Base-by-base conservation (phyloP, 2,888 invertebrate genomes). In the Caenorhabditis uteleia region DNA sequence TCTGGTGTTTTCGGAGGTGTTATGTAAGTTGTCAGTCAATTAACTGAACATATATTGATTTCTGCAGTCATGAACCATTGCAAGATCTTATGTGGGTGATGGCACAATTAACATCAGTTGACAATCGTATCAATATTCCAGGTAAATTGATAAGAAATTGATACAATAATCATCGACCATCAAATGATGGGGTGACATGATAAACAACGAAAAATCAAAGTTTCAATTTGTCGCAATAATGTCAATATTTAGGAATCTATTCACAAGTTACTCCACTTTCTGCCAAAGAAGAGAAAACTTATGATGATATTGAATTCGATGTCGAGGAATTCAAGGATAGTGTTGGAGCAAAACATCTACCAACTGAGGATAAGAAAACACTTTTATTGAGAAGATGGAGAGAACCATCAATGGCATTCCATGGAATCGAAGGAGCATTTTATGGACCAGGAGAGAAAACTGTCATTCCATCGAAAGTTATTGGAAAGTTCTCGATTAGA, bases 1-100 rank as follows among this genome's bases (percentile, higher is more conserved):
- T 95, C 95, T 83, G 97, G 97, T 16, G 90, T 92, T 3, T 95
- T 90, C 85, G 98, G 98, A 47, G 97, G 97, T 45, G 90, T 91
- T 44, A 91, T 98, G 86, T 91, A 88, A 87, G 88, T 61, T n/a
- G n/a, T n/a, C 26, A 7, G 8, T 38, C n/a, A 21, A 26, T 8
- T 34, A 16, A 21, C 12, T 26, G 20, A 26, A 53, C n/a, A n/a
- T n/a, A n/a, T n/a, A n/a, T n/a, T n/a, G n/a, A n/a, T n/a, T n/a
- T n/a, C n/a, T 73, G 43, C 50, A 82, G 79, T 6, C 88, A 89
- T 82, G 92, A 93, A 85, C 93, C 91, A 1, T 91, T 95, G 91
- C 86, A 90, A 1, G 95, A 97, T 87, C 87, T 98, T 47, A 88
- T 95, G 67, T 90, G 91, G 83, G 84, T 98, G 40, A 87, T 98